These are phyloP conservation scores for Liparis tanakae DNA, from an alignment of 2,797 vertebrate genomes.

Conservation along the genomic window DNA sequence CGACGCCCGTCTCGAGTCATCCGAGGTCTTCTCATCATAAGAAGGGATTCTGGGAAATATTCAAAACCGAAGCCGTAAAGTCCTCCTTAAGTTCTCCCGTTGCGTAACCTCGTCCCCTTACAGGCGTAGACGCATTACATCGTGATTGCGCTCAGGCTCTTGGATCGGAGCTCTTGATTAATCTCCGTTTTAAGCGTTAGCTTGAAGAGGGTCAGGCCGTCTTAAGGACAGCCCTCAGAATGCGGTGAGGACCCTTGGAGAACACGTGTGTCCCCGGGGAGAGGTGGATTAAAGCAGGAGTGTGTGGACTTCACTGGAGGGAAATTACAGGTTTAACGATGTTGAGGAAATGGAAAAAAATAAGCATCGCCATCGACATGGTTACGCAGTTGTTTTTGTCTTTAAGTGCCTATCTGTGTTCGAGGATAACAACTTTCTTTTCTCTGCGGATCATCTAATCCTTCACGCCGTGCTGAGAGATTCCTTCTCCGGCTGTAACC, in stretches of 20 bases:
- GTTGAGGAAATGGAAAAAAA: conserved; percentile 27
- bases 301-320: conserved; percentile 46
- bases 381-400: conserved; percentile 24
- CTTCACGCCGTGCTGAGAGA: neutral
- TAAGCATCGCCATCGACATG: conserved; percentile 31
- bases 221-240: conserved; percentile 58
- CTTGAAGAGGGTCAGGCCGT: conserved; percentile 50
- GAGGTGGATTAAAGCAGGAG: conserved; percentile 61
- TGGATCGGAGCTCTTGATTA: conserved; percentile 58
- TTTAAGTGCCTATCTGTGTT: conserved; percentile 13
- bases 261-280: conserved; percentile 53
- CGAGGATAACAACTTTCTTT: neutral
- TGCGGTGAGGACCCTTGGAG: conserved; percentile 44
- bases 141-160: conserved; percentile 53
- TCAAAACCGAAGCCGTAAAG: conserved; percentile 31
- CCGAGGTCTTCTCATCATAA: neutral
- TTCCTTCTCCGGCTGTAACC: neutral
- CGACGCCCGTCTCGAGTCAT: neutral
- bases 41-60: conserved; percentile 42
- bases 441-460: neutral
- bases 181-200: conserved; percentile 54
- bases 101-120: conserved; percentile 42
- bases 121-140: conserved; percentile 23
- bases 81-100: conserved; percentile 23
- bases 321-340: conserved; percentile 56